These are phyloP conservation scores for Struthio camelus DNA, from an alignment of 2,113 vertebrate genomes.

Conservation along the genomic window DNA sequence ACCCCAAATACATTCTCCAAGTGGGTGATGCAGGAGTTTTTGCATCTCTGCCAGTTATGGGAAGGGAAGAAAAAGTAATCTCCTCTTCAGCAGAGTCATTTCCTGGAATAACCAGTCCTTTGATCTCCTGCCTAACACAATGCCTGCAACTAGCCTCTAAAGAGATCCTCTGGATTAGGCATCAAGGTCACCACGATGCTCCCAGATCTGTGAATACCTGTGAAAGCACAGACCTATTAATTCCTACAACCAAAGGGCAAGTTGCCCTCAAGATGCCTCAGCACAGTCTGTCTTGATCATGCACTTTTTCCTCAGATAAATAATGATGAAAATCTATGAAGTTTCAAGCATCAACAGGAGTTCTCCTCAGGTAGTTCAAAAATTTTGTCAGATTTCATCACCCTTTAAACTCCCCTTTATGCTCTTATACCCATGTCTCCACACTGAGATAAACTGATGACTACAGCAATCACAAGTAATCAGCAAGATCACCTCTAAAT, in stretches of 20 bases:
- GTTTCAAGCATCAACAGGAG: background rate
- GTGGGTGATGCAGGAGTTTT: background rate
- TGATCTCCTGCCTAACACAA: background rate
- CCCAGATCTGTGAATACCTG: background rate
- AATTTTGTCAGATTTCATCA: background rate
- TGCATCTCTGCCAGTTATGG: background rate
- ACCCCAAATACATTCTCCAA: background rate
- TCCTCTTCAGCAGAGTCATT: background rate
- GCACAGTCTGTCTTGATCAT: background rate
- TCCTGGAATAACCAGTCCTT: background rate
- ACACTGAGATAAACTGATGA: background rate
- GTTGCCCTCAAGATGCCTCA: background rate
- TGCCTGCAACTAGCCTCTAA: background rate
- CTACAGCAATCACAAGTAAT: background rate
- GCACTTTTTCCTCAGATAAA: background rate
- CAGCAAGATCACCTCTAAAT: background rate
- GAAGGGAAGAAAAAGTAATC: background rate
- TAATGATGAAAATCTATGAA: background rate
- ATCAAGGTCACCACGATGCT: background rate
- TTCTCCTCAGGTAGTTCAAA: background rate
- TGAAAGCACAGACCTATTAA: background rate
- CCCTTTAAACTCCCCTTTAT: background rate
- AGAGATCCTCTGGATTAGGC: background rate
- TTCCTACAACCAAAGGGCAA: background rate
- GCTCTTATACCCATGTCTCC: background rate